Percentiles rank a stretch among this genome's conserved stretches.
Evolutionary conservation across 2,797 vertebrate species (phyloP).

Genomic region (Champsocephalus esox): DNA sequence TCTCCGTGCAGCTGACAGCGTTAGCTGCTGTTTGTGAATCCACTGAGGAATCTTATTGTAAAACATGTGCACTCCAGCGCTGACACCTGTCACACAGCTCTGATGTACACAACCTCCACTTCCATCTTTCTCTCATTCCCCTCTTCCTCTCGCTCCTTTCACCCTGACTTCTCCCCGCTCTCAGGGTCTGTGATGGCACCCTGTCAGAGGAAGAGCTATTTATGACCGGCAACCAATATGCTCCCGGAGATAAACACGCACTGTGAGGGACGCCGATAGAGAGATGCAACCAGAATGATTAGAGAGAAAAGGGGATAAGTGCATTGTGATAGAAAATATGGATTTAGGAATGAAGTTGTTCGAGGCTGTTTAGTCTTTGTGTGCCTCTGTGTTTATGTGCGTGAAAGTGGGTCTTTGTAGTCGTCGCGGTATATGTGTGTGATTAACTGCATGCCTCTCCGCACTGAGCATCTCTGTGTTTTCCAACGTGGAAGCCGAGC

Average conservation of each 20-base stretch:
- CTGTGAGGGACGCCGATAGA: conserved; percentile 5
- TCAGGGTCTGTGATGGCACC: conserved; percentile 43
- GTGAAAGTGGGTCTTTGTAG: conserved; percentile 8
- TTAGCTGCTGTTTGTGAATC: conserved; percentile 19
- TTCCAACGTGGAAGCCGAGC: conserved; percentile 39
- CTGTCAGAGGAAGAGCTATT: conserved; percentile 73
- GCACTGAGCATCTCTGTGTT: conserved; percentile 15
- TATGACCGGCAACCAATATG: conserved; percentile 77
- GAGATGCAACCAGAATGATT: conserved; percentile 49
- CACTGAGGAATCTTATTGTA: conserved; percentile 5
- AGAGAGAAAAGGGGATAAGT: conserved; percentile 45
- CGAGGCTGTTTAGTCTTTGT: conserved; percentile 48
- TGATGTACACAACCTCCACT: conserved; percentile 55
- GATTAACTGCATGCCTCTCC: conserved; percentile 13
- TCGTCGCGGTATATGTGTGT: conserved; percentile 9
- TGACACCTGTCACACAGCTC: conserved; percentile 54
- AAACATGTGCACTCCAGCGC: conserved; percentile 1
- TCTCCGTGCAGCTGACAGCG: conserved; percentile 1
- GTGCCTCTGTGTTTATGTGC: conserved; percentile 26
- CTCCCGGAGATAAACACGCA: conserved; percentile 65
- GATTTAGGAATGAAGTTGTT: conserved; percentile 37
- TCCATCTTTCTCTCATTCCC: conserved; percentile 23
- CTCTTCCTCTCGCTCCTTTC: no score
- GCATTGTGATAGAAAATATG: conserved; percentile 35
- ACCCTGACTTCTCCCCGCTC: conserved; percentile 1